Base-by-base conservation (phyloP, 2,888 invertebrate species). In the Philereme vetulata region DNA sequence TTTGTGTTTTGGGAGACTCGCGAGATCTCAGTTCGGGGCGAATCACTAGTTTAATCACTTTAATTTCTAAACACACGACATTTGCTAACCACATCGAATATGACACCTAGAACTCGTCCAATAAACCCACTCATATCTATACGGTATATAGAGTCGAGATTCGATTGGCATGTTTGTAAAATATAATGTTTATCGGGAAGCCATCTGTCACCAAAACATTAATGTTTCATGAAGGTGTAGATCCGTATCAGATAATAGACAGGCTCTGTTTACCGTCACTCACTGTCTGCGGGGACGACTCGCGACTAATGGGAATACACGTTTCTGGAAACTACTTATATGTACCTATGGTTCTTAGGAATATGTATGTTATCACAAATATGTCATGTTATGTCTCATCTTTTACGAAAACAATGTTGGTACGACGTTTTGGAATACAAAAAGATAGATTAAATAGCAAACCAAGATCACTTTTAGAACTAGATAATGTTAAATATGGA, bases 171-270 rank as follows among this genome's bases (percentile, higher is more conserved):
- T 44, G 44, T 44, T 44, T 6, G 44, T 44, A 77, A 78, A 21
- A 76, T 75, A 72, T 72, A 76, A 77, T 77, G 72, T 68, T 66
- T 87, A 86, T 88, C 85, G 78, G 81, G 68, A 80, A 78, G 79
- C 82, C 88, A 89, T 87, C 89, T 88, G 89, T 87, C 88, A 80
- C 72, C 72, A 74, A 75, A 79, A 84, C 85, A 88, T 88, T 89
- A 89, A 89, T 89, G 88, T 86, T 86, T 85, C 86, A 88, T 85
- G 88, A 89, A 84, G 84, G 79, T 82, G 78, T 74, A 89, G 90
- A 90, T 90, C 80, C 76, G 76, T 90, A 90, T 90, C 90, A 89
- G 86, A 88, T 90, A 90, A 90, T 90, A 86, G 88, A 88, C 80
- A 78, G 78, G 82, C 82, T 84, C 73, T 81, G 79, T 82, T 82